phyloP scores from a whole-genome alignment of 2,888 invertebrate species.

The Lochmaea capreae region DNA sequence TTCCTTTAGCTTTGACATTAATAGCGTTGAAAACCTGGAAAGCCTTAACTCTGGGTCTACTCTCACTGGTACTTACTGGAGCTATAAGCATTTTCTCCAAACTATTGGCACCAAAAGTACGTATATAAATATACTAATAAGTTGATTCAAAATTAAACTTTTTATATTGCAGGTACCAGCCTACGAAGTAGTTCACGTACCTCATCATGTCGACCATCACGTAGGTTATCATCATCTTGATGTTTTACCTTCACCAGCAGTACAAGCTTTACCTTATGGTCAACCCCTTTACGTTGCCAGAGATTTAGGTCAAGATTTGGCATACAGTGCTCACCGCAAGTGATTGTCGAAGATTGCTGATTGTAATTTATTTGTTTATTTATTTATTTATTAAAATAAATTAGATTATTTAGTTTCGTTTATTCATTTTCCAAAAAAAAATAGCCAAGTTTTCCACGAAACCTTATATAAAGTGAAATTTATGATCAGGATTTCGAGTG shows the following conservation, averaged over 20 bases:
- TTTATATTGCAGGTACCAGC: conserved; percentile 72
- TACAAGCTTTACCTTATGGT: conserved; percentile 21
- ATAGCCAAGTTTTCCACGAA: no score
- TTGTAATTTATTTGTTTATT: background rate
- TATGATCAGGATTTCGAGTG: no score
- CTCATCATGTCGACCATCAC: conserved; percentile 73
- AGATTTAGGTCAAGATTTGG: conserved; percentile 36
- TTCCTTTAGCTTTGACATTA: conserved; percentile 82
- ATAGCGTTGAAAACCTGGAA: conserved; percentile 93
- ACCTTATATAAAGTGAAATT: no score
- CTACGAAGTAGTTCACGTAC: conserved; percentile 88
- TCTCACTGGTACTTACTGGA: conserved; percentile 85
- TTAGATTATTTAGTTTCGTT: background rate
- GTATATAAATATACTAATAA: background rate
- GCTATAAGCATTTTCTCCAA: conserved; percentile 85
- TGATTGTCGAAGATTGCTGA: background rate
- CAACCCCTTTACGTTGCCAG: conserved; percentile 40
- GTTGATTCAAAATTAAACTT: background rate
- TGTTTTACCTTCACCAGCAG: conserved; percentile 34
- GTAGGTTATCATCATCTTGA: conserved; percentile 43
- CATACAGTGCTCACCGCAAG: conserved; percentile 28
- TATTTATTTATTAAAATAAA: conserved; percentile 33
- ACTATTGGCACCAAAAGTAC: conserved; percentile 83
- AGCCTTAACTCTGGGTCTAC: conserved; percentile 84
- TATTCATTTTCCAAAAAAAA: no score